Base-by-base conservation (phyloP, 2,113 vertebrate genomes). In the Hassar affinis region DNA sequence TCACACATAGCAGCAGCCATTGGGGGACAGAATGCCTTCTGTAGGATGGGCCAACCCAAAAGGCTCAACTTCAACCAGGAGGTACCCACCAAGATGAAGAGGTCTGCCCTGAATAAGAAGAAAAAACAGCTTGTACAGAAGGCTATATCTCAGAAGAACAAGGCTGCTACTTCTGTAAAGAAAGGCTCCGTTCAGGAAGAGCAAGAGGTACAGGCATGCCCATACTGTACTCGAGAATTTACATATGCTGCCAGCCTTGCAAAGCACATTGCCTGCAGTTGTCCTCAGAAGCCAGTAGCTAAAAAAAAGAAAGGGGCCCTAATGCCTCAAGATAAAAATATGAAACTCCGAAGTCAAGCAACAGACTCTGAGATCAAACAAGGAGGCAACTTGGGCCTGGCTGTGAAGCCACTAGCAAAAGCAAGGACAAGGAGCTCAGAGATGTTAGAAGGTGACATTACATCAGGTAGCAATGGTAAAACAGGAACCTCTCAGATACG, bases 41-140 rank as follows among this genome's bases (percentile, higher is more conserved):
- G 96, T n/a, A 91, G 96, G 20, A 97, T 97, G 95, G 97, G 97
- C 6, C 97, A 97, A 88, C 97, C 98, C 72, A 98, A 99, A 90
- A 96, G 95, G 87, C 96, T 99, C 10, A 98, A 96, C 89, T 99
- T 99, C 74, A 96, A 93, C 33, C 93, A 96, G 38, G 97, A 99
- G 68, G 92, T 95, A 8, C 91, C 94, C 0, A 94, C 90, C 78
- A 98, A 97, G 89, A 92, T 95, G 11, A 98, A 96, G 88, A 91
- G 98, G 88, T 97, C 93, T 52, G 95, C 96, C n/a, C 88, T 99
- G 85, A 98, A 95, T 91, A 99, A 96, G 90, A 99, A 98, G 91
- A 98, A 96, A 77, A 94, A 95, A 83, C 96, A 99, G 88, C 94
- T 99, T 0, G 95, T 99, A 8, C 98, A 99, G 91, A 99, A 95